These are phyloP conservation scores for Arbacia lixula DNA, from an alignment of 53 echinoderm and acorn worm genomes.

Conservation along the genomic window DNA sequence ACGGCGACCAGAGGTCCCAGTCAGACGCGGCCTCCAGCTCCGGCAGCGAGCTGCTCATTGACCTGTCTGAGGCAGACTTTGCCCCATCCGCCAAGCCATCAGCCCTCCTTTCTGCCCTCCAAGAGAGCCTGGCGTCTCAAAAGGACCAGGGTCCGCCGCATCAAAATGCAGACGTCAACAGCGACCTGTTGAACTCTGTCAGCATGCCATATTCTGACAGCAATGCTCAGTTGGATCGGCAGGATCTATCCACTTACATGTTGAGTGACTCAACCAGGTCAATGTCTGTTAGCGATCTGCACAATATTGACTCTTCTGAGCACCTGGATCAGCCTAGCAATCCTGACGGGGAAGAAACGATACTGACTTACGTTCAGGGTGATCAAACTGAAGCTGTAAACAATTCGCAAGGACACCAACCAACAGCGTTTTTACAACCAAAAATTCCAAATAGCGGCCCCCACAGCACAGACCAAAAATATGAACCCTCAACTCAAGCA, in stretches of 20 bases:
- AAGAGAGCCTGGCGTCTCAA: constrained; percentile 33
- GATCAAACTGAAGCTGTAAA: neutral
- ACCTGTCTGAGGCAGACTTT: constrained; percentile 96
- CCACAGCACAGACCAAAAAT: neutral
- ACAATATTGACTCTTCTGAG: constrained; percentile 24
- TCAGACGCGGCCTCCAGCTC: constrained; percentile 61
- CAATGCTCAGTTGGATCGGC: constrained; percentile 55
- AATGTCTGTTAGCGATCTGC: constrained; percentile 48
- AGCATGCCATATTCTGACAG: constrained; percentile 50
- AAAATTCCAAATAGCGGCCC: too few species aligned
- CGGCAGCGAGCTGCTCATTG: constrained; percentile 76
- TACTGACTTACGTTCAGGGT: too few species aligned
- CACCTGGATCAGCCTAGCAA: neutral
- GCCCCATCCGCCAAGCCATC: constrained; percentile 79
- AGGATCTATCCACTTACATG: constrained; percentile 66
- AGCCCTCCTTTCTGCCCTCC: constrained; percentile 53
- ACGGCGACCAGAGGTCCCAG: constrained; percentile 45
- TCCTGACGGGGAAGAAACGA: neutral
- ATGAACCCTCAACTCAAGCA: too few species aligned
- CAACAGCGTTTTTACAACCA: too few species aligned
- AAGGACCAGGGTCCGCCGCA: neutral
- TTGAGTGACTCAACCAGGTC: constrained; percentile 18
- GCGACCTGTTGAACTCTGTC: neutral
- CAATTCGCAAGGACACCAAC: constrained; percentile 2
- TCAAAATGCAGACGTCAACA: neutral